Evolutionary conservation across 2,888 invertebrate species (phyloP), one percentile per base, ranked within the genome.

Genomic region (Hermaeophaga mercurialis): DNA sequence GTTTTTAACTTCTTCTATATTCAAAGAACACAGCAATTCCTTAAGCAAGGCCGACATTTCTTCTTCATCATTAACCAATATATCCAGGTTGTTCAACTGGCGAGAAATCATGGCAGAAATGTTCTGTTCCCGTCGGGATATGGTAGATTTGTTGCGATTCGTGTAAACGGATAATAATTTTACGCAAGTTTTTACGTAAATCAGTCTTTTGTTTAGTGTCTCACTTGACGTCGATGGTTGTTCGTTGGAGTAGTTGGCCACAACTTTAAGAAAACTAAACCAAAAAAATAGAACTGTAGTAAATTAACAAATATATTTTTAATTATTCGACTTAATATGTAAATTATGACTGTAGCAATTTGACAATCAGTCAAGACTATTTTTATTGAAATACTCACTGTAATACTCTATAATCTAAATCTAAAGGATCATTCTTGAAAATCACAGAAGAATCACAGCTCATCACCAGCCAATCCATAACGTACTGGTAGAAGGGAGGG

Each of bases 391-490:
- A 14, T n/a, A 74, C 77, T 72, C 74, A 86, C 85, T 83, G 82
- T 54, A 86, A 77, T 18, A 85, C 79, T 34, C 84, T 81, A 44
- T 79, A 77, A 70, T 87, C 86, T 44, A 85, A 79, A 58, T 82
- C 80, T 64, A 82, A 78, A 54, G 78, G 80, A 58, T 81, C 81
- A 22, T 77, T 70, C 66, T 78, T 79, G 15, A 90, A 78, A 24
- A 89, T 81, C 55, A 88, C 87, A 47, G 82, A 78, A 0, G 89
- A 85, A 75, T 90, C 88, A 67, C 86, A 85, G 58, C 85, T 85
- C 80, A 85, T 85, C 6, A 89, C 82, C 65, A 88, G 86, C 89
- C 90, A 90, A 72, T 87, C 87, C 64, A 88, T 80, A 26, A 88
- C 81, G 53, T 84, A 82, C 69, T 88, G 86, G 66, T 86, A 84